phyloP scores from a whole-genome alignment of 2,888 invertebrate genomes.

The Achlya flavicornis region DNA sequence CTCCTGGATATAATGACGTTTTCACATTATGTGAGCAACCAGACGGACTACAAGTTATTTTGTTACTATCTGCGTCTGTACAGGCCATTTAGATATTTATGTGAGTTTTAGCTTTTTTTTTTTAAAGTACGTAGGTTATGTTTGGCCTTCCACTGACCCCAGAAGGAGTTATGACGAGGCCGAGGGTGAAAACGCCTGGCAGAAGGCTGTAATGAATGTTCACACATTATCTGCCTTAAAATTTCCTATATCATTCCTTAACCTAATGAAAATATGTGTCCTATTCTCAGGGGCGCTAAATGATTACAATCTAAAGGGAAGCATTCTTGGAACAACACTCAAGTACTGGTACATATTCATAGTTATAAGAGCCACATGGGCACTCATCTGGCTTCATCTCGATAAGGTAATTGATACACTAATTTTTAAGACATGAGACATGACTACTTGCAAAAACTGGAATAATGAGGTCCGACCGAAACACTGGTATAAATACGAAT shows the following conservation, averaged over 20 bases:
- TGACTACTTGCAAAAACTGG: not conserved
- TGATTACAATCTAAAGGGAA: conserved; percentile 57
- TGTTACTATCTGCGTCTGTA: conserved; percentile 64
- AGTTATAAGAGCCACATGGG: conserved; percentile 57
- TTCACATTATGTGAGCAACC: conserved; percentile 41
- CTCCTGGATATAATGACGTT: conserved; percentile 53
- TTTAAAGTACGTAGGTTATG: not conserved
- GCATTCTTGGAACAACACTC: conserved; percentile 58
- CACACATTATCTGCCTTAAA: too few species aligned
- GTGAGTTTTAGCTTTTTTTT: conserved; percentile 35
- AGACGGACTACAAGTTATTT: conserved; percentile 32
- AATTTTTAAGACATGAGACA: not conserved
- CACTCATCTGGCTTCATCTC: conserved; percentile 53
- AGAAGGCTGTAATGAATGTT: too few species aligned
- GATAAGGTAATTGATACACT: conserved; percentile 37
- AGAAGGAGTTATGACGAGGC: too few species aligned
- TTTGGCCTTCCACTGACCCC: not conserved
- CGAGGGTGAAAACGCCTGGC: too few species aligned
- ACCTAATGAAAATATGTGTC: not conserved
- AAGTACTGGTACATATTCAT: conserved; percentile 63
- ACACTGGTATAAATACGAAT: not conserved
- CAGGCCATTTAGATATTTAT: conserved; percentile 60
- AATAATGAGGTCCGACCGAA: not conserved
- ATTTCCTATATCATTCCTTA: too few species aligned
- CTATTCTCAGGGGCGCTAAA: conserved; percentile 49